phyloP scores from a whole-genome alignment of 2,888 invertebrate species.

The Torymus texanus region DNA sequence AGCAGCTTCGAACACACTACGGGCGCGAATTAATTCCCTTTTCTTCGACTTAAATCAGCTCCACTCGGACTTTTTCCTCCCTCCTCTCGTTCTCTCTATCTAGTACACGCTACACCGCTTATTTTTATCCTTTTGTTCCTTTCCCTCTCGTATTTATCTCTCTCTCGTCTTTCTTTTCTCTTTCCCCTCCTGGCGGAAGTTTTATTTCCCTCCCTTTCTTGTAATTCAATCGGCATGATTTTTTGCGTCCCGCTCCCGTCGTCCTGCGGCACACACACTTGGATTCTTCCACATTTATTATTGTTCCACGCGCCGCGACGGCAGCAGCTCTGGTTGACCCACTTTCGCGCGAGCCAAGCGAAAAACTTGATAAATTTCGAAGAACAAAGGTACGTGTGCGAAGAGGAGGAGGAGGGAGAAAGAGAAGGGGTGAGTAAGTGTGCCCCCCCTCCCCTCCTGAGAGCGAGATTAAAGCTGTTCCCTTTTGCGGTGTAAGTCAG shows the following conservation, averaged over 20 bases:
- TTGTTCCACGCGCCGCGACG: conserved; percentile 30
- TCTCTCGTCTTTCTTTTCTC: conserved; percentile 1
- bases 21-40: conserved; percentile 32
- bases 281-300: conserved; percentile 49
- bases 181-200: not conserved
- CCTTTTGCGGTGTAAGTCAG: no score
- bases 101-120: not conserved
- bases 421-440: no score
- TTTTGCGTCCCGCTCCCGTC: conserved; percentile 6
- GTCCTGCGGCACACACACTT: conserved; percentile 9
- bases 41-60: conserved; percentile 32
- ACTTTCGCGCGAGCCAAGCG: conserved; percentile 29
- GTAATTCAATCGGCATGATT: conserved; percentile 22
- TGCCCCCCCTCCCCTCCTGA: no score
- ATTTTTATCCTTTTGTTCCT: conserved; percentile 21
- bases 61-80: conserved; percentile 5
- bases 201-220: conserved; percentile 25
- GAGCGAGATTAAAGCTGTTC: no score
- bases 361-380: conserved; percentile 52
- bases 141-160: no score
- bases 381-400: conserved; percentile 22
- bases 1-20: not conserved
- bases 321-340: no score
- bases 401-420: no score
- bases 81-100: not conserved